Conservation (phyloP, 2,113 vertebrate species). For the Physeter macrocephalus region DNA sequence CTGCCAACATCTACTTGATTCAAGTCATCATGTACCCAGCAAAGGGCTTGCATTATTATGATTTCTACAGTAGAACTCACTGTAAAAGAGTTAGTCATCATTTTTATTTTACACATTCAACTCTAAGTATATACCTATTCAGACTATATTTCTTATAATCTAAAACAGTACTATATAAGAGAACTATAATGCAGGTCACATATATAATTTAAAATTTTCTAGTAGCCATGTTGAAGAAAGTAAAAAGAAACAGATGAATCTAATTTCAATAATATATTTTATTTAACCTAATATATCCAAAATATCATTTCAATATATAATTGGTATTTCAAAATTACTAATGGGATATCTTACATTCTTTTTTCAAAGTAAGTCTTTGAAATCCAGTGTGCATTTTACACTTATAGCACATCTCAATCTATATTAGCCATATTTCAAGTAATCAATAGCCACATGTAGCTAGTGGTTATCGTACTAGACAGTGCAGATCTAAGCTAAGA, state of each 20-base stretch:
- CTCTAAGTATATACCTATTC: background rate
- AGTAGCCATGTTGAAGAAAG: background rate
- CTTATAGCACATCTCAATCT: background rate
- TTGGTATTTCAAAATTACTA: background rate
- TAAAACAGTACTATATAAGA: background rate
- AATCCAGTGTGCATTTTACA: slow-evolving; percentile 19
- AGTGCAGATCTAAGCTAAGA: background rate
- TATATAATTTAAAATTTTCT: slow-evolving; percentile 1
- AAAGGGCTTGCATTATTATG: slow-evolving; percentile 97
- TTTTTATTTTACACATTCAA: slow-evolving; percentile 34
- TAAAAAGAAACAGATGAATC: background rate
- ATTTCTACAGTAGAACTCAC: slow-evolving; percentile 97
- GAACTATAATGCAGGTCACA: background rate
- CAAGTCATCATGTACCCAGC: slow-evolving; percentile 98
- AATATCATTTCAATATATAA: background rate
- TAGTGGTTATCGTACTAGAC: background rate
- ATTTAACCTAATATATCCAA: slow-evolving; percentile 15
- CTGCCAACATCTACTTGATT: slow-evolving; percentile 94
- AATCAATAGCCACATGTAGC: background rate
- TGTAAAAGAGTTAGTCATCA: slow-evolving; percentile 75
- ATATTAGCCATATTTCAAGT: background rate
- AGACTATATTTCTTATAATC: background rate
- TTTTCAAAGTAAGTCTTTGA: background rate
- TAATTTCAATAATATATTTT: slow-evolving; percentile 18
- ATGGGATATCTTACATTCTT: background rate